These are phyloP conservation scores for Tachycineta bicolor DNA, from an alignment of 2,113 vertebrate species.

Conservation along the genomic window DNA sequence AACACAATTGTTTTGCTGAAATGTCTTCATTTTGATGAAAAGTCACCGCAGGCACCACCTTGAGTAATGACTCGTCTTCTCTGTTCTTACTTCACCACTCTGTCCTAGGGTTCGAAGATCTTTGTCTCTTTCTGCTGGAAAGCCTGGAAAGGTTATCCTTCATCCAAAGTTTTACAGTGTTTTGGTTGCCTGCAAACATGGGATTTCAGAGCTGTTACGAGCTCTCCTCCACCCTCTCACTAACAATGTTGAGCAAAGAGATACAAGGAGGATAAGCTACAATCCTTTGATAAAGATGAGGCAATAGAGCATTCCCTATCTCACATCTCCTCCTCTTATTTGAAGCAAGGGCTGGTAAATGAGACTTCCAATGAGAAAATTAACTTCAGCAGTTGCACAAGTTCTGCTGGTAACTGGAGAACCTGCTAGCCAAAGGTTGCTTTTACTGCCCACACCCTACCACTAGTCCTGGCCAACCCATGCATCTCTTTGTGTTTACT, in stretches of 20 bases:
- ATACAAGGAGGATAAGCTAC: not conserved
- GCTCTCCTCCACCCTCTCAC: not conserved
- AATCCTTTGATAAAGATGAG: not conserved
- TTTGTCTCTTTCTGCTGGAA: not conserved
- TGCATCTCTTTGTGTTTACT: not conserved
- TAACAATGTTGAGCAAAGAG: not conserved
- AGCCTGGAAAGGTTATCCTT: not conserved
- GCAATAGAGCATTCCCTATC: not conserved
- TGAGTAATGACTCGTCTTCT: not conserved
- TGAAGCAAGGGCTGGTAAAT: not conserved
- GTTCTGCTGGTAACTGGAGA: not conserved
- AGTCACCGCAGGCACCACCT: not conserved
- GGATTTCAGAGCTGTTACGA: not conserved
- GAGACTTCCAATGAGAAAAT: not conserved
- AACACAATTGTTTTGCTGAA: conserved; percentile 58
- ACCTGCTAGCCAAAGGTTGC: not conserved
- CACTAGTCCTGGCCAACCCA: not conserved
- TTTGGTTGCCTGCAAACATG: not conserved
- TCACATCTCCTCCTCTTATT: not conserved
- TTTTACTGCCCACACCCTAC: not conserved
- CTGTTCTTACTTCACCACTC: not conserved
- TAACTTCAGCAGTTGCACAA: not conserved
- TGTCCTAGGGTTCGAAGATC: not conserved
- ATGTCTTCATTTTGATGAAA: conserved; percentile 19
- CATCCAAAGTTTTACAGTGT: not conserved